Evolutionary conservation across 2,888 invertebrate genomes (phyloP).

Genomic region (Oeneis ivallda): DNA sequence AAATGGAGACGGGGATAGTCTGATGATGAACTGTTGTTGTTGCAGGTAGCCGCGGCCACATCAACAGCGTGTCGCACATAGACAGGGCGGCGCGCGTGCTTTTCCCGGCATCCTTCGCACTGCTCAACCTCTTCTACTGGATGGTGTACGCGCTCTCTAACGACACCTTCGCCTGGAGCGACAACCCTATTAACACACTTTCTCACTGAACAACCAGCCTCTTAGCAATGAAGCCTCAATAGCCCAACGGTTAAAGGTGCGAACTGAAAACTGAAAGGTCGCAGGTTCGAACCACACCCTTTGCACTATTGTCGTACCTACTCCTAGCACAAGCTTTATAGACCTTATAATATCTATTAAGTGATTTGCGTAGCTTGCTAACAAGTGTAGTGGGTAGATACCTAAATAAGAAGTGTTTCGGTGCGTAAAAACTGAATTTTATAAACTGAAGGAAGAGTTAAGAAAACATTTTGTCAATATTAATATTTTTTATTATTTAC

Average conservation of each 20-base stretch:
- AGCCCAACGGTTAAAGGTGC: too few species aligned
- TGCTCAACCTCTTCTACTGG: constrained; percentile 96
- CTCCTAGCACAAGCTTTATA: too few species aligned
- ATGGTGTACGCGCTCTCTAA: constrained; percentile 90
- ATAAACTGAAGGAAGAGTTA: neutral
- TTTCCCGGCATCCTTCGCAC: constrained; percentile 92
- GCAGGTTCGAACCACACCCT: too few species aligned
- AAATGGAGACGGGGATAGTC: too few species aligned
- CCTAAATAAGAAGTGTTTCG: too few species aligned
- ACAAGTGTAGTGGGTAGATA: too few species aligned
- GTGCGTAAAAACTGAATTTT: too few species aligned
- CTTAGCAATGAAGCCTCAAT: too few species aligned
- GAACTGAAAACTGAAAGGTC: too few species aligned
- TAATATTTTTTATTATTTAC: constrained; percentile 40
- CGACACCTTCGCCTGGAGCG: constrained; percentile 88
- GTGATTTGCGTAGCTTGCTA: too few species aligned
- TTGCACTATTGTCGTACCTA: too few species aligned
- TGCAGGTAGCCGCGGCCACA: constrained; percentile 82
- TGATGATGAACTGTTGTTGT: constrained; percentile 21
- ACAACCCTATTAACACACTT: constrained; percentile 82
- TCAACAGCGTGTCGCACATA: constrained; percentile 93
- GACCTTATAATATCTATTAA: too few species aligned
- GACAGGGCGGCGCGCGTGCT: constrained; percentile 90
- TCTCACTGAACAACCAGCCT: constrained; percentile 29
- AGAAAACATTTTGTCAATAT: constrained; percentile 25